A percentile compares a stretch with the other conserved stretches of the same genome.
phyloP scores from a whole-genome alignment of 2,888 invertebrate genomes.

The Campaea margaritaria region DNA sequence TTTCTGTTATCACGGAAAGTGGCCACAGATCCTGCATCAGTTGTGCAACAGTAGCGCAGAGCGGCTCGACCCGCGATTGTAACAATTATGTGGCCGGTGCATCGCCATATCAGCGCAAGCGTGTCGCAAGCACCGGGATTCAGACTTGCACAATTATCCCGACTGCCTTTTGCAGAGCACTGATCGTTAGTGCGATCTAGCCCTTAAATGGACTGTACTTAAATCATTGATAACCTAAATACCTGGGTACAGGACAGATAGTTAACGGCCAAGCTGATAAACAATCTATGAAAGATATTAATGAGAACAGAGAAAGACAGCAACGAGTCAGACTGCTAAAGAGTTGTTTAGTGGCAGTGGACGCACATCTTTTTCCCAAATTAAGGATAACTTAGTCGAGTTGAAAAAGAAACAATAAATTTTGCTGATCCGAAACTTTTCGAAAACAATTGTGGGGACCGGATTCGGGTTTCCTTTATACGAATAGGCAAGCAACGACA shows the following conservation, averaged over 20 bases:
- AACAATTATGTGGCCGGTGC: conserved; percentile 15
- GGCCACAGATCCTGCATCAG: conserved; percentile 14
- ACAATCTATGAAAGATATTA: background rate
- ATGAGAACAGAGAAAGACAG: no score
- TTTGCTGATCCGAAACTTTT: no score
- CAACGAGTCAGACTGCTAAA: no score
- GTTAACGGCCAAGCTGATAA: background rate
- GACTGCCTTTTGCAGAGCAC: conserved; percentile 23
- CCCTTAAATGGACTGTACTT: conserved; percentile 3
- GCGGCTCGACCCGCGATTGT: conserved; percentile 1
- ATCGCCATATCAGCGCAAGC: conserved; percentile 23
- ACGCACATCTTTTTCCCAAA: no score
- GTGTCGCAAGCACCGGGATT: conserved; percentile 24
- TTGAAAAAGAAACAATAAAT: no score
- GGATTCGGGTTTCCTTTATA: no score
- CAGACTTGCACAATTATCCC: conserved; percentile 34
- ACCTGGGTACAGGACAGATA: background rate
- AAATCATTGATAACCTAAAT: background rate
- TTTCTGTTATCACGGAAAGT: conserved; percentile 21
- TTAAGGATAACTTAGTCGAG: no score
- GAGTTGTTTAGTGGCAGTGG: no score
- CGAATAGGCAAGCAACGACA: no score
- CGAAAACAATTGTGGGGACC: no score
- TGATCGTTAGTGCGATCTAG: conserved; percentile 21
- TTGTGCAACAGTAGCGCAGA: conserved; percentile 14